These are phyloP conservation scores for Mormyrus proboscirostris DNA, from an alignment of 2,797 vertebrate species.

Conservation along the genomic window DNA sequence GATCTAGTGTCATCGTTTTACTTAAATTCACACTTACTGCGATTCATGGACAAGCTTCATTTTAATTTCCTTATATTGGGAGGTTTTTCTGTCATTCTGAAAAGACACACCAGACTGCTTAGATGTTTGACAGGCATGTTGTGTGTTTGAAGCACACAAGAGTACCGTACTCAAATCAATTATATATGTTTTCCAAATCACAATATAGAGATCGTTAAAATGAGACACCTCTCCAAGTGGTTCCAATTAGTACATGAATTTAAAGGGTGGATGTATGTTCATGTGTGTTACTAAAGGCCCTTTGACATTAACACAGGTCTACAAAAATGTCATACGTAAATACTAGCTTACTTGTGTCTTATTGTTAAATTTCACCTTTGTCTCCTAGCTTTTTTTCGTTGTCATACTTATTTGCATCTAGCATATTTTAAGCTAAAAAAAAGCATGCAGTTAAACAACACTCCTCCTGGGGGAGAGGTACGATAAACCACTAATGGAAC, in stretches of 20 bases:
- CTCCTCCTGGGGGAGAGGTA: neutral
- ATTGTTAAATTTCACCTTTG: constrained; percentile 17
- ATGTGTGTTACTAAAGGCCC: neutral
- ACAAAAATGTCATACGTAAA: neutral
- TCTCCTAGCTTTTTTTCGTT: neutral
- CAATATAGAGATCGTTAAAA: neutral
- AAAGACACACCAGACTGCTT: neutral
- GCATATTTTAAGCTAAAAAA: neutral
- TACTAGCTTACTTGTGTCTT: neutral
- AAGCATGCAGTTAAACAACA: neutral
- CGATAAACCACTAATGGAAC: neutral
- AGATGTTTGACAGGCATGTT: neutral
- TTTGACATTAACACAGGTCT: neutral
- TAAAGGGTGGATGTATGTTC: neutral
- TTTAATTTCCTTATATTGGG: neutral
- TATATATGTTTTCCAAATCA: constrained; percentile 2
- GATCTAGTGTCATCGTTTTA: neutral
- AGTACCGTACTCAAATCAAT: neutral
- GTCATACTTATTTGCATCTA: neutral
- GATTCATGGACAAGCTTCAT: neutral
- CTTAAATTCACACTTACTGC: neutral
- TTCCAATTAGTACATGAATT: neutral
- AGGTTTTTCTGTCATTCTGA: neutral
- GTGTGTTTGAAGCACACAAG: neutral
- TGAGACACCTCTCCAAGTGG: neutral